Base-by-base conservation (phyloP, 2,888 invertebrate species). In the Bombylius major region DNA sequence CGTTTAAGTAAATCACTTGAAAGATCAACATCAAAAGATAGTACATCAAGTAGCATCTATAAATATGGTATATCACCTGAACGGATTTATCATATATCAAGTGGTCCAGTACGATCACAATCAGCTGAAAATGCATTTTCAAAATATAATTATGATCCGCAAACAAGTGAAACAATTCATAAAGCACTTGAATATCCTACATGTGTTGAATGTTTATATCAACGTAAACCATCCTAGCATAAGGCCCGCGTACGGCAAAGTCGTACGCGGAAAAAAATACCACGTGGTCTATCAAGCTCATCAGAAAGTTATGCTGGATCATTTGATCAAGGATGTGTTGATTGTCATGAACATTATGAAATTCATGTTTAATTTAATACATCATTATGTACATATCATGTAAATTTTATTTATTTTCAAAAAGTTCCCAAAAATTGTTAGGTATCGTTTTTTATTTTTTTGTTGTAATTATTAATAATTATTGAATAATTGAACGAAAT, bases 201-300 rank as follows among this genome's bases (percentile, higher is more conserved):
- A 34, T 86, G 86, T 73, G 84, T 85, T 63, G 84, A 86, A 67
- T 86, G 86, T 67, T 80, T 85, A 71, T 78, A 85, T 48, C 83
- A 84, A 57, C 78, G 76, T 62, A 77, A 80, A 71, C 76, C 77
- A 63, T 81, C 81, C 79, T 82, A 82, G 80, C 82, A 82, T 76
- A 82, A 78, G 79, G 78, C 77, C 75, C 73, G 75, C 70, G 75
- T 72, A 66, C 75, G 71, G 63, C 80, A 77, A 76, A 81, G 81
- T 77, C 81, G 81, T 77, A 79, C 79, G 77, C 82, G 81, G 69
- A 77, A 73, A 63, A 74, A 75, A 64, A 67, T 76, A 66, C 73
- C 75, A 63, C 70, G 77, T 44, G 70, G 69, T 53, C 61, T 67
- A 61, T 66, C 62, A 33, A 60, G 59, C 56, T 60, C 60, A 57